Evolutionary conservation across 2,797 vertebrate species (phyloP), one percentile per base, ranked within the genome.

Genomic region (Sebastes taczanowskii): DNA sequence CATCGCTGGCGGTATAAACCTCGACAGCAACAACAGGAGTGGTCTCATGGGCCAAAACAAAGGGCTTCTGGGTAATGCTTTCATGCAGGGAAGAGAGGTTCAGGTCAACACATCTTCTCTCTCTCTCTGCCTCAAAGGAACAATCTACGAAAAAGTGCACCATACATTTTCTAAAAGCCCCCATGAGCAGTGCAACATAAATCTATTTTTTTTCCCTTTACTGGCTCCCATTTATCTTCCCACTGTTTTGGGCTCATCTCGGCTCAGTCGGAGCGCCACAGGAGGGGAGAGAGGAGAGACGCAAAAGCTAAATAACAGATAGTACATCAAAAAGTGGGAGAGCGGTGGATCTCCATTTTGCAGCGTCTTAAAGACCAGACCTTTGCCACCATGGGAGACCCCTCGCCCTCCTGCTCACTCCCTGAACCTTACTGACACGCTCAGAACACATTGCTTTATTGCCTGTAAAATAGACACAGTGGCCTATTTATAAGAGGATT

Each of bases 401-500:
- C 63, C 46, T 87, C 58, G 64, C 80, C 81, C 82, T 80, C 60
- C 22, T 35, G 75, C 76, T 91, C 83, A 88, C 75, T 87, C 81
- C 80, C 71, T 85, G 81, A 88, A 88, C 84, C 82, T 75, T 49
- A 66, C 63, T 4, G 77, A 89, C 88, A 80, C 35, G 80, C 86
- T 85, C 78, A 73, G 78, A 85, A 89, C 88, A 90, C 93, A 94
- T 91, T 91, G 92, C 93, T 94, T 88, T 93, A 94, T 94, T 93
- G 93, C 87, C 92, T 95, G 92, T 95, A 88, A 95, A 96, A 94
- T 80, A 92, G 93, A 93, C 94, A 94, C 91, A 91, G 89, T 94
- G 92, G 94, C 86, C 94, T 92, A 91, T 94, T 95, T 95, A 91
- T 92, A 91, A 94, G 92, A 92, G 92, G 95, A 95, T 94, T 94